phyloP scores from a whole-genome alignment of 2,888 invertebrate species.

The Tetragnatha montana region DNA sequence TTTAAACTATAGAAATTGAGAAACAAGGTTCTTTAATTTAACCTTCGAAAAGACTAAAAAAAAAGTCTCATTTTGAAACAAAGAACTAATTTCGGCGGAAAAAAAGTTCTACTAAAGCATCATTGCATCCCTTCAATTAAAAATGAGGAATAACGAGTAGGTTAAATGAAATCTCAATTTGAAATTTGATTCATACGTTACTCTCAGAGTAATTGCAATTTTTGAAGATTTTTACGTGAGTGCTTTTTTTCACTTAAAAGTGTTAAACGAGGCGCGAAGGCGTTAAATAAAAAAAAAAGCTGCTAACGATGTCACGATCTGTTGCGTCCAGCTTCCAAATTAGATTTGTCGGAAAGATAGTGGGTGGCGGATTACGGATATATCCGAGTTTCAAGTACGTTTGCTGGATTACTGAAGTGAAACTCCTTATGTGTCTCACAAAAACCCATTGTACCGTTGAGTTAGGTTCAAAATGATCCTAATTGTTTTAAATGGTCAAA shows the following conservation, averaged over 20 bases:
- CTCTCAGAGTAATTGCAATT: not conserved
- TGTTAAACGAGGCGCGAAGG: conserved; percentile 56
- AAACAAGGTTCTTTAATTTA: too few relatives aligned
- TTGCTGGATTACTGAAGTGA: too few relatives aligned
- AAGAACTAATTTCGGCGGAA: too few relatives aligned
- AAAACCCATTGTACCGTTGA: too few relatives aligned
- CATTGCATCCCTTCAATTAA: too few relatives aligned
- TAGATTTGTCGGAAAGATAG: conserved; percentile 56
- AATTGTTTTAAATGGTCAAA: too few relatives aligned
- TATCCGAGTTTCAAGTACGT: not conserved
- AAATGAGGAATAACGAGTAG: not conserved
- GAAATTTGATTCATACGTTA: not conserved
- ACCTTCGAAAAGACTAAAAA: too few relatives aligned
- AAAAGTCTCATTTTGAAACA: too few relatives aligned
- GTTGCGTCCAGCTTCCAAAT: conserved; percentile 34
- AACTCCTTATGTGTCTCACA: too few relatives aligned
- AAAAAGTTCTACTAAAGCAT: too few relatives aligned
- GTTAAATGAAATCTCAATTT: not conserved
- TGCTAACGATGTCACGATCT: conserved; percentile 56
- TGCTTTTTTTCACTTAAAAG: conserved; percentile 15
- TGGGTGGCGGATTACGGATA: conserved; percentile 24
- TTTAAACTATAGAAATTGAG: too few relatives aligned
- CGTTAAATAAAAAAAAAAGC: conserved; percentile 38
- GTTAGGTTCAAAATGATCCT: too few relatives aligned
- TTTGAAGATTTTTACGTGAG: not conserved